A percentile compares a stretch with the other conserved stretches of the same genome.
Conservation (phyloP, 2,888 invertebrate genomes). For the Macrophya alboannulata region DNA sequence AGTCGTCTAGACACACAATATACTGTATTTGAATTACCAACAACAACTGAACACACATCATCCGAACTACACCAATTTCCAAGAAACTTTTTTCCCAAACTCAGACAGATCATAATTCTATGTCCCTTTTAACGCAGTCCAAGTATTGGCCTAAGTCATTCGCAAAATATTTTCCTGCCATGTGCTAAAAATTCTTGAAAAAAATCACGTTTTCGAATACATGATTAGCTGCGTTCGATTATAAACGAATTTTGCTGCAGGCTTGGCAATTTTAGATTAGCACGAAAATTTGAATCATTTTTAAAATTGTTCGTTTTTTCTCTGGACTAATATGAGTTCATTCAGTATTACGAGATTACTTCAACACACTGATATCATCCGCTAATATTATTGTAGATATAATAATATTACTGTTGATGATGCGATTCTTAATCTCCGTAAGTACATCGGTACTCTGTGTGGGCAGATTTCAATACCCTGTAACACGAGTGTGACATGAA, state of each 20-base stretch:
- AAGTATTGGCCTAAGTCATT: no score
- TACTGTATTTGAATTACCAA: background rate
- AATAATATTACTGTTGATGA: conserved; percentile 15
- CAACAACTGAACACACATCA: background rate
- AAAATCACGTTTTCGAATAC: background rate
- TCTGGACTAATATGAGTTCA: background rate
- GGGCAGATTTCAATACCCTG: background rate
- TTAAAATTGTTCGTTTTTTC: background rate
- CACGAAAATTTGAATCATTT: background rate
- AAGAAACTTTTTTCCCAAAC: background rate
- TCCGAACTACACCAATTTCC: background rate
- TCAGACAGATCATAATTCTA: no score
- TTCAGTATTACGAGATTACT: background rate
- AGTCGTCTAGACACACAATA: background rate
- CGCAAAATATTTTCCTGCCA: no score
- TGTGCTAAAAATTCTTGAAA: background rate
- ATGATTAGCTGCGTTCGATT: background rate
- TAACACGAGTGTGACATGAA: background rate
- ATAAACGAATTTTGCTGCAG: no score
- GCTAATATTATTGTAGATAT: background rate
- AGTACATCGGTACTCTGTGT: background rate
- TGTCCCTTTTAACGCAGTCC: no score
- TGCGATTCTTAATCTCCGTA: conserved; percentile 20
- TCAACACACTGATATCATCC: background rate
- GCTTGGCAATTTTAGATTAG: no score